Base-by-base conservation (phyloP, 2,797 vertebrate genomes). In the Malurus leucopterus region DNA sequence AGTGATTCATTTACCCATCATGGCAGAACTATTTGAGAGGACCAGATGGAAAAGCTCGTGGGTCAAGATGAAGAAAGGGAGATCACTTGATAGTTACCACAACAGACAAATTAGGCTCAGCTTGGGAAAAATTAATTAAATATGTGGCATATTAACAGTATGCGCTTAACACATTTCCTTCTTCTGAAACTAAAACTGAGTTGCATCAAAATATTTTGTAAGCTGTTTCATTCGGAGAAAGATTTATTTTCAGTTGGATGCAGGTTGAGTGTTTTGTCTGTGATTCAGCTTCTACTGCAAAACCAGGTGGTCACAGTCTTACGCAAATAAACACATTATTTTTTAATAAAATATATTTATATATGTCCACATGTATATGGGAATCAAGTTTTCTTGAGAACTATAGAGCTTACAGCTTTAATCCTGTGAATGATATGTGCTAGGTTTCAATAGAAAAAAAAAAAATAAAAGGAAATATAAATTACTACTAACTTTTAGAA, bases 21-120 rank as follows among this genome's bases (percentile, higher is more conserved):
- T 29, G 29, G 24, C 8, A 36, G 34, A 64, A 32, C 8, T 0
- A 0, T 44, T 67, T 54, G 22, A 76, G 21, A 79, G 19, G 11
- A 16, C 27, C 73, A 72, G 36, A 30, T 12, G 26, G 47, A 55
- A 81, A 81, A 68, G 14, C 15, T 47, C 0, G 0, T 50, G 6
- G 19, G 20, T n/a, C 27, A 68, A 43, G 36, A n/a, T 17, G 36
- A 36, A 41, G 29, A 36, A 5, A n/a, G 5, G 6, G 23, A 43
- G 8, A 49, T 68, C 19, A 18, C 4, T 18, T 54, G 24, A 9
- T 29, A 43, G 29, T 23, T 49, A 61, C 22, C n/a, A 11, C 38
- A 54, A 68, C 3, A 41, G 18, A 47, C 8, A 15, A 51, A 58
- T 9, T 7, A 36, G 27, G 44, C 5, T 50, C 7, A 49, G 6